Conservation (phyloP, 1,140 invertebrate genomes). For the Dinoponera quadriceps region DNA sequence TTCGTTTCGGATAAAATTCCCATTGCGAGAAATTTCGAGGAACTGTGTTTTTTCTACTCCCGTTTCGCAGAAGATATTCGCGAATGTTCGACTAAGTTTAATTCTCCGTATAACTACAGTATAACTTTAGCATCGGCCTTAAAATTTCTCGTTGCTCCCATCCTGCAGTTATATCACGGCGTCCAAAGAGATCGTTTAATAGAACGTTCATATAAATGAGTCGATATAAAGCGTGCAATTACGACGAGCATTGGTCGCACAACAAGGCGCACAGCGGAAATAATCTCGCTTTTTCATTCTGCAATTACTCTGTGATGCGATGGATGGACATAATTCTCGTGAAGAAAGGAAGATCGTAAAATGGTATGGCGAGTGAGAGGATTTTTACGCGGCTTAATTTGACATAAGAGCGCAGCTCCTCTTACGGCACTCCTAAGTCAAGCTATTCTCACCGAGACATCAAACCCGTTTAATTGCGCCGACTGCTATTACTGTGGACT, state of each 20-base stretch:
- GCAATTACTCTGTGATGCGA: neutral
- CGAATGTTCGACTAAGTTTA: neutral
- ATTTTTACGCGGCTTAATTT: no score
- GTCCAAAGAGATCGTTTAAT: neutral
- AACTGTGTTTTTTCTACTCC: no score
- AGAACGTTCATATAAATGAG: neutral
- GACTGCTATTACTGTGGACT: conserved; percentile 20
- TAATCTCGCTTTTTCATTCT: neutral
- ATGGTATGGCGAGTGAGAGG: no score
- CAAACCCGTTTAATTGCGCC: conserved; percentile 24
- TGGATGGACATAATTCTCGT: no score
- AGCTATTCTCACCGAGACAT: neutral
- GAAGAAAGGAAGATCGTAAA: no score
- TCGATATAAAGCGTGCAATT: conserved; percentile 8
- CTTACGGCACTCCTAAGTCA: no score
- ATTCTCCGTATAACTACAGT: no score
- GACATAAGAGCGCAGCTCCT: no score
- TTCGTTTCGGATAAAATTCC: no score
- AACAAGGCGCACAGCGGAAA: neutral
- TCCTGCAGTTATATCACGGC: neutral
- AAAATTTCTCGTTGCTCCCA: neutral
- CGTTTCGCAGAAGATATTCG: no score
- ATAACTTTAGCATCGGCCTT: neutral
- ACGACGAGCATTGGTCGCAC: neutral
- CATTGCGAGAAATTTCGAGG: no score